These are phyloP conservation scores for Diaperis boleti DNA, from an alignment of 2,888 invertebrate species.

Conservation along the genomic window DNA sequence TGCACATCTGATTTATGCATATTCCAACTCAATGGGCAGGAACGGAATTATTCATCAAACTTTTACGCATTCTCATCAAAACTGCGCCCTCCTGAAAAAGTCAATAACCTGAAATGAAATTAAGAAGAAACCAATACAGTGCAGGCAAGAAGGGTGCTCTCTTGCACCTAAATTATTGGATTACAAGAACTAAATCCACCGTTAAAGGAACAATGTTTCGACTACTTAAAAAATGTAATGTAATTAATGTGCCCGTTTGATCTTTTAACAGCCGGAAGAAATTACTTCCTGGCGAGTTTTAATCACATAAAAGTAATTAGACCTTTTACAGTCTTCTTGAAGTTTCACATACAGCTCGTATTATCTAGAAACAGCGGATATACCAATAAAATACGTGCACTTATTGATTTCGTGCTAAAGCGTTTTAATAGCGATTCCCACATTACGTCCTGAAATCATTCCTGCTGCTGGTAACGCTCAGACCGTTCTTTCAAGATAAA, in stretches of 20 bases:
- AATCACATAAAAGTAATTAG: constrained; percentile 17
- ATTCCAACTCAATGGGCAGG: constrained; percentile 15
- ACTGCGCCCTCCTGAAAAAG: constrained; percentile 1
- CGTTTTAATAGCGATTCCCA: constrained; percentile 14
- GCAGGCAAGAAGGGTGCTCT: neutral
- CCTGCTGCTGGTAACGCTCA: constrained; percentile 18
- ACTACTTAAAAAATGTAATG: neutral
- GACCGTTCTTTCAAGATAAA: constrained; percentile 13
- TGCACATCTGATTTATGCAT: constrained; percentile 16
- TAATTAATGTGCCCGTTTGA: constrained; percentile 1
- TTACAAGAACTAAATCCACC: neutral
- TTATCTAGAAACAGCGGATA: constrained; percentile 16
- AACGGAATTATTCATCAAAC: neutral
- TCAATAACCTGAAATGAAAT: constrained; percentile 28
- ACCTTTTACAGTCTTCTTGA: constrained; percentile 9
- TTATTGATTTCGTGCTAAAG: constrained; percentile 29
- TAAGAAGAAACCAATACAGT: constrained; percentile 25
- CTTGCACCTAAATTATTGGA: constrained; percentile 3
- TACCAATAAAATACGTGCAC: constrained; percentile 20
- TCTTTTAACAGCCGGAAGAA: constrained; percentile 2
- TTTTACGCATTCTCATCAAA: constrained; percentile 3
- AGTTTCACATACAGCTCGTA: constrained; percentile 6
- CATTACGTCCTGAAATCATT: constrained; percentile 7
- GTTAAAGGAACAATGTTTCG: neutral
- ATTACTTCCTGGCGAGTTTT: constrained; percentile 10